Conservation (phyloP, 2,888 invertebrate genomes). For the Rhingia campestris region DNA sequence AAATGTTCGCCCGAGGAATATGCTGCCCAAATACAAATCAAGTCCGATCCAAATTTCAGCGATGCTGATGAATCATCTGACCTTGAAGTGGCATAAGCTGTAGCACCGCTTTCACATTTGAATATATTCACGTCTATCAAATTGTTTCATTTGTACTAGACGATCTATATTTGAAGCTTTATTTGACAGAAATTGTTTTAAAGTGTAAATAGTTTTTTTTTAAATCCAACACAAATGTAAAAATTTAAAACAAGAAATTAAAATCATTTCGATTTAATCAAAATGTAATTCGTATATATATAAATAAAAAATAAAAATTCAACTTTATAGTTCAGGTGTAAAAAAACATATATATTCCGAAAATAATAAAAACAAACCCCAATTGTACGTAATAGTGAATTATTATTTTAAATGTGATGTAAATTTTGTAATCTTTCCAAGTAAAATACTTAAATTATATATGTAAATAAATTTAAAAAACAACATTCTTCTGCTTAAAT, state of each 20-base stretch:
- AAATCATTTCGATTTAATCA: constrained; percentile 21
- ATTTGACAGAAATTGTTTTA: not conserved
- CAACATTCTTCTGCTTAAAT: constrained; percentile 11
- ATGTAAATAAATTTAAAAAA: constrained; percentile 53
- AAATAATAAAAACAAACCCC: constrained; percentile 4
- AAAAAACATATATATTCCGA: constrained; percentile 18
- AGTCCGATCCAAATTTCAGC: constrained; percentile 83
- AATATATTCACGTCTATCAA: not conserved
- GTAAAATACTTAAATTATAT: constrained; percentile 1
- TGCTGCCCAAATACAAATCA: constrained; percentile 80
- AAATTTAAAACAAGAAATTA: constrained; percentile 17
- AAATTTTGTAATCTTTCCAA: constrained; percentile 36
- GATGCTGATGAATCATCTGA: constrained; percentile 90
- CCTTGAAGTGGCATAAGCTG: constrained; percentile 89
- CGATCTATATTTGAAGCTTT: too few species aligned
- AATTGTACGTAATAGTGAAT: constrained; percentile 23
- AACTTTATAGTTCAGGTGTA: constrained; percentile 33
- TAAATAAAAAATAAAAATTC: constrained; percentile 6
- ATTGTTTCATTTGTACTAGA: not conserved
- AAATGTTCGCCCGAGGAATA: constrained; percentile 81
- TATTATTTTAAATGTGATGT: constrained; percentile 64
- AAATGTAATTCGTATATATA: constrained; percentile 24
- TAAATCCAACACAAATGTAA: constrained; percentile 18
- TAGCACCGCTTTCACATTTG: not conserved
- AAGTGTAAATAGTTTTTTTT: constrained; percentile 6